Base-by-base conservation (phyloP, 2,888 invertebrate genomes). In the Sturmia bella region DNA sequence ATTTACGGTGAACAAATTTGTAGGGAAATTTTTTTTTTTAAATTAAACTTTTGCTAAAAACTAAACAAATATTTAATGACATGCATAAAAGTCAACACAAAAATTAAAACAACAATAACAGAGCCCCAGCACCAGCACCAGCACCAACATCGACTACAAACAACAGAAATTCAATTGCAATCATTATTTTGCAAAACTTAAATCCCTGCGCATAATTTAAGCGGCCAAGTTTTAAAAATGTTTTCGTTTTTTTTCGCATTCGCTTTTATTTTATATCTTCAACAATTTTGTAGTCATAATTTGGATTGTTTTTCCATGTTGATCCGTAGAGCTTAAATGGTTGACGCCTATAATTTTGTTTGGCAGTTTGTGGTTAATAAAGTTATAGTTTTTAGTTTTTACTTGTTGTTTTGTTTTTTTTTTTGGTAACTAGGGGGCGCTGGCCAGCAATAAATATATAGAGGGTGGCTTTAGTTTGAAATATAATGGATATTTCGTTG, bases 281-380 rank as follows among this genome's bases (percentile, higher is more conserved):
- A 70, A 24, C n/a, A 70, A 19, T 69, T 69, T 69, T 24, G 68
- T 52, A 17, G 19, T 54, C 61, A 54, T 77, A 59, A 75, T 69
- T 83, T 77, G 76, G 32, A 66, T 61, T 64, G 81, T 69, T 83
- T 78, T 83, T 82, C 84, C 45, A 69, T 82, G 83, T 86, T 86
- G 88, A 88, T 85, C 87, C 86, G 85, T 84, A 85, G 84, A 87
- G 87, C 87, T 88, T 88, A 86, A 86, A 86, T 81, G 84, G 84
- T 79, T 86, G 84, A 84, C 87, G 80, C 85, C 86, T 86, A 87
- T 86, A 85, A 86, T 85, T 86, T 87, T 83, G 81, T 84, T 84
- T 80, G 84, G 80, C 82, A 84, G 59, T 82, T 81, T 78, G 84
- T 84, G 83, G 79, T 85, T 83, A 50, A 76, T 78, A 78, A 78